These are phyloP conservation scores for Amphiprion percula DNA, from an alignment of 2,113 vertebrate genomes.

Conservation along the genomic window DNA sequence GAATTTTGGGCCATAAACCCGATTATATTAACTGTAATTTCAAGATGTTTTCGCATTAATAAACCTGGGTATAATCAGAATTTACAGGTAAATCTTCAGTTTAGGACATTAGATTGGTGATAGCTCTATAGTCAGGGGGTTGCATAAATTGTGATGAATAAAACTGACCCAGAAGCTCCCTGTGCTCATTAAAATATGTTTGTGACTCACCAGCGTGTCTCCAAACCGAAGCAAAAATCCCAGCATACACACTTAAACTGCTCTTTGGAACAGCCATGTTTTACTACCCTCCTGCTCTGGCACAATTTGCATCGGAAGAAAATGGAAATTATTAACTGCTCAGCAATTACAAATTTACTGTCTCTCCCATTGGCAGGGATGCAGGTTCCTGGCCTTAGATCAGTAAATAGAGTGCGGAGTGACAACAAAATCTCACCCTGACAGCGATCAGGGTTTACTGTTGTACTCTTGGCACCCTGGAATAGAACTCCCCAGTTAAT, in stretches of 20 bases:
- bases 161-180: constrained; percentile 30
- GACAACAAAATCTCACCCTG: constrained; percentile 67
- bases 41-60: not conserved
- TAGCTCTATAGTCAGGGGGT: constrained; percentile 1
- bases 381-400: constrained; percentile 40
- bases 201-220: constrained; percentile 41
- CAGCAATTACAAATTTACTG: constrained; percentile 59
- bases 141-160: constrained; percentile 31
- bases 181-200: constrained; percentile 43
- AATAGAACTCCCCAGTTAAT: constrained; percentile 63
- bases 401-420: constrained; percentile 58
- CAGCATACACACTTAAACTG: constrained; percentile 4
- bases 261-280: constrained; percentile 14
- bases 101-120: constrained; percentile 5
- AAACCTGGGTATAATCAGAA: not conserved
- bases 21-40: not conserved
- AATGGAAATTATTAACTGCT: constrained; percentile 67
- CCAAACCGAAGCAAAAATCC: constrained; percentile 24
- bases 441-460: constrained; percentile 67
- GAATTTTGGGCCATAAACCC: not conserved
- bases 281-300: constrained; percentile 18
- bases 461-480: constrained; percentile 63
- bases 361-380: constrained; percentile 41
- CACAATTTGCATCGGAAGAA: constrained; percentile 30
- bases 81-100: not conserved